These are phyloP conservation scores for Aurelia coerulea DNA, from an alignment of 30 jellyfish, hydroid and myxozoan genomes.

Conservation along the genomic window DNA sequence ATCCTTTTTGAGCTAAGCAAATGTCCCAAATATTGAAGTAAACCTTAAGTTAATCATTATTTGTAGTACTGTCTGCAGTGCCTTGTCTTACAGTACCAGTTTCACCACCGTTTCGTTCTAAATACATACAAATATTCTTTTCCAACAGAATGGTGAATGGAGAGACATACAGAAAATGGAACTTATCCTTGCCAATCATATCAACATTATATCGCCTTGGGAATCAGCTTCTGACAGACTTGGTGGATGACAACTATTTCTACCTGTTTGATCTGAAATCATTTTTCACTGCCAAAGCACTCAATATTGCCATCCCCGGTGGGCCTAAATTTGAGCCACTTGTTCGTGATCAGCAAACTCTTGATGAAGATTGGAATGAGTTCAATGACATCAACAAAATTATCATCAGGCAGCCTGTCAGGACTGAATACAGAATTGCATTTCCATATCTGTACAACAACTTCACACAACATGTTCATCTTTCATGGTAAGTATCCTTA, in stretches of 20 bases:
- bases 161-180: constrained; percentile 94
- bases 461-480: constrained; percentile 95
- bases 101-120: too few relatives aligned
- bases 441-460: constrained; percentile 97
- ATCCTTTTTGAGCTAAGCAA: too few relatives aligned
- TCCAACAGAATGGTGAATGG: constrained; percentile 88
- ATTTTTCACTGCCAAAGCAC: constrained; percentile 99
- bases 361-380: constrained; percentile 99
- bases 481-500: constrained; percentile 76
- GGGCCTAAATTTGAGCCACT: constrained; percentile 99
- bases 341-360: constrained; percentile 86
- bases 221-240: constrained; percentile 95
- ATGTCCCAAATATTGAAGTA: too few relatives aligned
- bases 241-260: constrained; percentile 94
- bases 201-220: constrained; percentile 96
- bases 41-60: too few relatives aligned
- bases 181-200: constrained; percentile 86
- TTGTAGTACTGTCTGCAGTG: too few relatives aligned
- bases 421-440: constrained; percentile 98
- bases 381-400: constrained; percentile 97
- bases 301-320: constrained; percentile 98
- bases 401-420: constrained; percentile 95
- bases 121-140: too few relatives aligned
- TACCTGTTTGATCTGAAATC: constrained; percentile 95
- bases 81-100: too few relatives aligned